Base-by-base conservation (phyloP, 2,888 invertebrate species). In the Zygogramma bicolorata region DNA sequence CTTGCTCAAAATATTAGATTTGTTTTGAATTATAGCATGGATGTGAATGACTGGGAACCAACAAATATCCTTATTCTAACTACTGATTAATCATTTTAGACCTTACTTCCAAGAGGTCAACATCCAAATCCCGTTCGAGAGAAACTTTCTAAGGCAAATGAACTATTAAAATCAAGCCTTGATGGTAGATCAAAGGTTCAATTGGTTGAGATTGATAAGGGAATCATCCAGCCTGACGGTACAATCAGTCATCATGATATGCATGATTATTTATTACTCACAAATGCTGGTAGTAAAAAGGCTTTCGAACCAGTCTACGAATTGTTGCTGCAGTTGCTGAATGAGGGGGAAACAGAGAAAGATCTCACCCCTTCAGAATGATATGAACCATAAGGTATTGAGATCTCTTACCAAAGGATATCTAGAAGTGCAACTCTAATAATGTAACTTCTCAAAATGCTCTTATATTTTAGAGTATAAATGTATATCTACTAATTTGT, bases 181-280 rank as follows among this genome's bases (percentile, higher is more conserved):
- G 85, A 88, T 76, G 84, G 87, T 78, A 90, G 90, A 76, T 88
- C 91, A 75, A 93, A 93, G 85, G 92, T 94, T 66, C 95, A 95
- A 88, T 91, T 94, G 83, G 92, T 97, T 49, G 88, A 90, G 76
- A 93, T 95, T 81, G 95, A 95, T 83, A 93, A 94, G 83, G 93
- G 93, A 59, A 91, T 95, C 78, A 89, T 95, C 68, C 94, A 94
- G 86, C 90, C 90, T 59, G 94, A 94, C 88, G 94, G 80, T 68
- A 91, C 92, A 57, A 96, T 97, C 71, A 94, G 94, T 84, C 95
- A 95, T 84, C 93, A 93, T 83, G 97, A 97, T 85, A 95, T 97
- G 95, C 93, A 95, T 84, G 97, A 97, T 87, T 97, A 96, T 87
- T 90, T 97, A 62, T 93, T 96, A 84, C 90, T 96, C 72, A 96